Base-by-base conservation (phyloP, 92 coral and sea anemone genomes). In the Actinostola sp. region DNA sequence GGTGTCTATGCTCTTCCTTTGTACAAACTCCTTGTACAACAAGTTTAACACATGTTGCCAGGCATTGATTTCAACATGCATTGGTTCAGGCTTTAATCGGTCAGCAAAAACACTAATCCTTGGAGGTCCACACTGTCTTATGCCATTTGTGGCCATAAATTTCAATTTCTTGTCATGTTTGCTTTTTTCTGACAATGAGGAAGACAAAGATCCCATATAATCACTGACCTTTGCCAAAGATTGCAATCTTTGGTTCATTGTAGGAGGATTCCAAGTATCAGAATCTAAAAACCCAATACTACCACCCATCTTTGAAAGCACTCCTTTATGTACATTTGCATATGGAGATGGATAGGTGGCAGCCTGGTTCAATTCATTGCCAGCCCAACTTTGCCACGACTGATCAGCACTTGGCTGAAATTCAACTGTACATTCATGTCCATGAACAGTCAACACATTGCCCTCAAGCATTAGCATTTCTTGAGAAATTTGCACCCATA, bases 391-490 rank as follows among this genome's bases (percentile, higher is more conserved):
- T 45, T 84, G 93, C 93, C 93, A 80, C 24, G 72, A 78, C 83
- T 73, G 77, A 66, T 88, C 93, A 28, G 93, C 76, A 67, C 89
- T 88, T 1, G 92, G 92, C 62, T 87, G 88, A 48, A 87, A 87
- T 68, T 87, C 88, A 30, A 83, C 61, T 16, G 85, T 87, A 61
- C 92, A 82, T 59, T 80, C 27, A 11, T 71, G 36, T 6, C 73
- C 85, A 77, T 69, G 67, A 56, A 87, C 72, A 38, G 43, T 67
- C 13, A 66, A 23, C 26, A 71, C 53, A 63, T 87, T 82, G n/a
- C 93, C 93, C 68, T 89, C 89, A 38, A 89, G 64, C 79, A 84
- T 31, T 17, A 23, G 50, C 96, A 89, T 89, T 69, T 89, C 96
- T 24, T 76, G 80, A 8, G 90, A 69, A 61, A 85, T 63, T 36